These are phyloP conservation scores for Busseola fusca DNA, from an alignment of 2,888 invertebrate genomes.

Conservation along the genomic window DNA sequence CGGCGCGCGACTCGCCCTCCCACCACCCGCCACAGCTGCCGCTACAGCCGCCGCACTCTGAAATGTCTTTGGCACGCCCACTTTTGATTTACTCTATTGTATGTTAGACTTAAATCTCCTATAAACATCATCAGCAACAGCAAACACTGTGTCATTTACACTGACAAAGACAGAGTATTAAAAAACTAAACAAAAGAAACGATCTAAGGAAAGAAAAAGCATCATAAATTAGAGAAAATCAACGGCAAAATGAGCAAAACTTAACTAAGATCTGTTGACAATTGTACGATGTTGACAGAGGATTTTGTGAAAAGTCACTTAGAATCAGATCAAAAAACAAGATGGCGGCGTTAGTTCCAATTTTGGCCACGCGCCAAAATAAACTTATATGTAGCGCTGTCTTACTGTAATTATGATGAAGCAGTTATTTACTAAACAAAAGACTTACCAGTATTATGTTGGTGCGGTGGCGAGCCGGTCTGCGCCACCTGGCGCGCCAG, in stretches of 20 bases:
- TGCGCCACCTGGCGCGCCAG: conserved; percentile 82
- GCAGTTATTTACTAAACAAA: too few species aligned
- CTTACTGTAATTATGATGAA: background rate
- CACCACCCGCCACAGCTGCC: conserved; percentile 67
- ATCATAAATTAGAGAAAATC: background rate
- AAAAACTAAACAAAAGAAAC: background rate
- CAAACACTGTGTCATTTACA: background rate
- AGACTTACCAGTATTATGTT: conserved; percentile 41
- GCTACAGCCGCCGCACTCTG: conserved; percentile 45
- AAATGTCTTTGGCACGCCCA: fast-evolving
- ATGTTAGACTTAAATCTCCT: background rate
- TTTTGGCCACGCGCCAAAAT: background rate
- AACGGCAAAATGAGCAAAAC: background rate
- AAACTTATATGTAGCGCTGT: background rate
- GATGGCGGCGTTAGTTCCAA: background rate
- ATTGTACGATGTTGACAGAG: background rate
- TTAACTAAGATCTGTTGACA: background rate
- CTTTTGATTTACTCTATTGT: background rate
- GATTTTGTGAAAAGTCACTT: background rate
- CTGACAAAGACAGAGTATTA: background rate
- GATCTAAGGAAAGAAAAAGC: background rate
- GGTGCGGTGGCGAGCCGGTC: conserved; percentile 77
- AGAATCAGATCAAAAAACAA: background rate
- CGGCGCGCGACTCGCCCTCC: conserved; percentile 67
- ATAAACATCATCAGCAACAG: background rate